Base-by-base conservation (phyloP, 1,140 invertebrate genomes). In the Caenorhabditis brenneri region DNA sequence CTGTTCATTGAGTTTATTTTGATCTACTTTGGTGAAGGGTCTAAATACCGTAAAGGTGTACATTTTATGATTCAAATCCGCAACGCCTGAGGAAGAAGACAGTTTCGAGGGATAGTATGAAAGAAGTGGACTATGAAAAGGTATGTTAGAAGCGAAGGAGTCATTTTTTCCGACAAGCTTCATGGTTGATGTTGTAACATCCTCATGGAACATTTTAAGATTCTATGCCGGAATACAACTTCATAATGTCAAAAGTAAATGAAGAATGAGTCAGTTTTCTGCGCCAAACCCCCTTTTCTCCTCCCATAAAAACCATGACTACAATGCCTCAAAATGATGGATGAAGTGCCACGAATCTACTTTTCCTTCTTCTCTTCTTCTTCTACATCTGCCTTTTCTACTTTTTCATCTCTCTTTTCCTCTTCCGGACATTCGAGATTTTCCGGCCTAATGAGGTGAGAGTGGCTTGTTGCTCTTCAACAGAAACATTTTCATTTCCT, bases 311-410 rank as follows among this genome's bases (percentile, higher is more conserved):
- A 65, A 65, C 58, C 31, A 65, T 65, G 58, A 65, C 58, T 36
- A 65, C 58, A n/a, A 65, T 65, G 29, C 2, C 16, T 39, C 31
- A 33, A 27, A 55, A 65, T 65, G 58, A 65, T 65, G 15, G 58
- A 65, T 65, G 58, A 65, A 36, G 53, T 55, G 53, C 22, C 53
- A 55, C 53, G 53, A 55, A 27, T 55, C 53, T 55, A 55, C 51
- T 27, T 55, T 55, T 55, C 15, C 9, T 19, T n/a, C n/a, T n/a
- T n/a, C 49, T 51, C 19, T 12, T 42, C 12, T 12, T 42, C 12
- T 42, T n/a, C n/a, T n/a, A n/a, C n/a, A n/a, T 46, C 42, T 12
- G 42, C n/a, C 22, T n/a, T n/a, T 16, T 7, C 49, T 51, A 7
- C n/a, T n/a, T 51, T n/a, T 51, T 51, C 48, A 5, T 55, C 15